phyloP scores from a whole-genome alignment of 1,140 invertebrate species.

The Drosophila carrolli region DNA sequence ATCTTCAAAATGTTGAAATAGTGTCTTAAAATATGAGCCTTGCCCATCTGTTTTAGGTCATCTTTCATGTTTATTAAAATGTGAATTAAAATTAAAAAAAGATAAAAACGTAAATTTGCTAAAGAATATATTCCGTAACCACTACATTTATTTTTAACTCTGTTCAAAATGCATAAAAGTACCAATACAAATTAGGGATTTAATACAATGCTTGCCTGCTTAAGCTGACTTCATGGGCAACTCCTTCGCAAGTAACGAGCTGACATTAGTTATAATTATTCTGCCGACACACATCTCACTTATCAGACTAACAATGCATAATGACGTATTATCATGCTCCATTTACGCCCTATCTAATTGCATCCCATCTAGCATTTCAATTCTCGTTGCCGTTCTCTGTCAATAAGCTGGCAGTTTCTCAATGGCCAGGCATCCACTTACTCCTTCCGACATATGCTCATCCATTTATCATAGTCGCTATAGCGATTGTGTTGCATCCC shows the following conservation, averaged over 20 bases:
- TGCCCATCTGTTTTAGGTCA: too few species aligned
- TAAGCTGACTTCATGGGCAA: neutral
- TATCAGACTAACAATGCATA: conserved; percentile 9
- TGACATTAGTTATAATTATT: conserved; percentile 7
- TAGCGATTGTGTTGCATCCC: conserved; percentile 17
- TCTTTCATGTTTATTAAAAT: too few species aligned
- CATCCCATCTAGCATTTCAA: conserved; percentile 63
- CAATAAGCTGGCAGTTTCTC: conserved; percentile 52
- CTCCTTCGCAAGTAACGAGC: neutral
- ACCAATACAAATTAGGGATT: too few species aligned
- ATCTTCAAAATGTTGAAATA: too few species aligned
- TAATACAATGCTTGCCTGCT: too few species aligned
- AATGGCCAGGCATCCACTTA: conserved; percentile 19
- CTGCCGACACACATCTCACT: neutral
- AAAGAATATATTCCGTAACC: neutral
- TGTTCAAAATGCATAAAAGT: too few species aligned
- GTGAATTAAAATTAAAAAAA: too few species aligned
- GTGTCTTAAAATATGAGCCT: too few species aligned
- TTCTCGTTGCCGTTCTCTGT: conserved; percentile 49
- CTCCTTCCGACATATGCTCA: conserved; percentile 42
- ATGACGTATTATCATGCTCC: conserved; percentile 32
- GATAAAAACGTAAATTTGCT: too few species aligned
- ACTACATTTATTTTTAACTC: neutral
- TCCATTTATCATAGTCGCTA: conserved; percentile 34
- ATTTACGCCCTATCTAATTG: conserved; percentile 60